A percentile compares a stretch with the other conserved stretches of the same genome.
Conservation (phyloP, 2,113 vertebrate genomes). For the Diglossa brunneiventris region DNA sequence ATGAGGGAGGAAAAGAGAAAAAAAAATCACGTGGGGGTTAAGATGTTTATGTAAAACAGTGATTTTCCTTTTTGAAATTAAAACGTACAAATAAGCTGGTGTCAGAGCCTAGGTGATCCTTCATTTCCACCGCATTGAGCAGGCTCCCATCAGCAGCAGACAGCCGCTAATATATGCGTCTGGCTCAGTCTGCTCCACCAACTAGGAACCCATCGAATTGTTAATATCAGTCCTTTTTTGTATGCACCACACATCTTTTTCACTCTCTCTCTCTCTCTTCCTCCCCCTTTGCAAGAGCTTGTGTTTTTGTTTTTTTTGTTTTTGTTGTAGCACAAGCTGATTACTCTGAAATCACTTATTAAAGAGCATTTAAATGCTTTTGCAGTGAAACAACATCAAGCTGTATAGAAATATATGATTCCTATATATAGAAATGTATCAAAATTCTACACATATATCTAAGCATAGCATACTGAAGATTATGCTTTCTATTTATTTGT, state of each 20-base stretch:
- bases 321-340: constrained; percentile 82
- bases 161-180: constrained; percentile 96
- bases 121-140: constrained; percentile 85
- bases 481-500: neutral
- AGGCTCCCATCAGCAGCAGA: constrained; percentile 87
- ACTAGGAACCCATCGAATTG: constrained; percentile 84
- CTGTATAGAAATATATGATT: neutral
- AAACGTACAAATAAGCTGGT: constrained; percentile 78
- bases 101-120: constrained; percentile 76
- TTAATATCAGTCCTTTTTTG: constrained; percentile 90
- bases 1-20: constrained; percentile 12
- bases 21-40: constrained; percentile 57
- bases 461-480: neutral
- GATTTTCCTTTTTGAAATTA: constrained; percentile 77
- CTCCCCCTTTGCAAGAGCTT: constrained; percentile 80
- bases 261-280: constrained; percentile 75
- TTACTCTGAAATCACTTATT: constrained; percentile 82
- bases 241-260: constrained; percentile 87
- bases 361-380: constrained; percentile 67
- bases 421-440: neutral
- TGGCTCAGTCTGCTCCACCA: constrained; percentile 90
- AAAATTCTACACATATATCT: neutral
- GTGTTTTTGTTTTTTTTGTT: constrained; percentile 56
- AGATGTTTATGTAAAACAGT: constrained; percentile 70
- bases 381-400: constrained; percentile 22